A percentile compares a stretch with the other conserved stretches of the same genome.
These are phyloP conservation scores for Cardiocondyla obscurior DNA, from an alignment of 1,140 invertebrate genomes.

Conservation along the genomic window DNA sequence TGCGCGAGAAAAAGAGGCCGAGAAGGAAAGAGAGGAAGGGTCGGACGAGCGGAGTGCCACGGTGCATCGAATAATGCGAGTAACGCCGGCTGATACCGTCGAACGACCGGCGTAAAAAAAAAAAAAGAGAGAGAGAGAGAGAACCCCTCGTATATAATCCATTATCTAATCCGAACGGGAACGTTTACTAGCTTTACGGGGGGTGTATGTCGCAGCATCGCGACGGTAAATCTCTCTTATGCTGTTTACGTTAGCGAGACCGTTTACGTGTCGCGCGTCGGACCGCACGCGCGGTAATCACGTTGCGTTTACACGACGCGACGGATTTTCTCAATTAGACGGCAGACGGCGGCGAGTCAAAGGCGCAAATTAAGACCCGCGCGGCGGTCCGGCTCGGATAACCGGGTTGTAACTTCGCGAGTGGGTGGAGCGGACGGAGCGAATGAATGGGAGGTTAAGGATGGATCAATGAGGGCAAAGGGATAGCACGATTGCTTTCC, in stretches of 20 bases:
- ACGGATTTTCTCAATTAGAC: conserved; percentile 12
- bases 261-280: neutral
- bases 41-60: neutral
- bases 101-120: conserved; percentile 41
- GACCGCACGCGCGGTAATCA: neutral
- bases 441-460: conserved; percentile 74
- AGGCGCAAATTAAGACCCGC: conserved; percentile 56
- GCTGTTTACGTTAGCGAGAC: conserved; percentile 6
- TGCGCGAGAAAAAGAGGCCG: conserved; percentile 2
- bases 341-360: conserved; percentile 6
- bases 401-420: conserved; percentile 63
- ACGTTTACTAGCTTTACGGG: neutral
- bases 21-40: neutral
- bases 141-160: conserved; percentile 7
- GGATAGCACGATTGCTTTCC: conserved; percentile 66
- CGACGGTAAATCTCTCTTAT: conserved; percentile 14
- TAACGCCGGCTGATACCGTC: conserved; percentile 11
- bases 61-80: neutral
- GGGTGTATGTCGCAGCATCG: too few relatives aligned
- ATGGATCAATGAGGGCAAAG: conserved; percentile 70
- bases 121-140: too few relatives aligned
- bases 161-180: conserved; percentile 19
- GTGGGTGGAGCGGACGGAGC: conserved; percentile 62
- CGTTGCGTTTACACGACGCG: conserved; percentile 14
- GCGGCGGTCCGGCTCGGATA: conserved; percentile 51